Base-by-base conservation (phyloP, 2,888 invertebrate species). In the Polydrusus tereticollis region DNA sequence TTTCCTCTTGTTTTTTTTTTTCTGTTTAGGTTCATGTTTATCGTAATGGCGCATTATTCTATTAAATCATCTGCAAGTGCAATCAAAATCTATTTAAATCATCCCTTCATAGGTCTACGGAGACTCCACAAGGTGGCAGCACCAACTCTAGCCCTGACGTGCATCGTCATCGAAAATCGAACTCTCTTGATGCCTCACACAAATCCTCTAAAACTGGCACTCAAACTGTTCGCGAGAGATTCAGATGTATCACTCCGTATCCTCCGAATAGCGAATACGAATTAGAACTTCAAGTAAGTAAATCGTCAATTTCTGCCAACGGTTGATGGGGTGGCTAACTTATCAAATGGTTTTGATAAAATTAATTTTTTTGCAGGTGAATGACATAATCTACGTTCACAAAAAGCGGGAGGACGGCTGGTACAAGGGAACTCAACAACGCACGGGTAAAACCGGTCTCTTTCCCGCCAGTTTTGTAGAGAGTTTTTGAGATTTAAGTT, bases 241-340 rank as follows among this genome's bases (percentile, higher is more conserved):
- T 94, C 85, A 92, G 96, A 68, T 97, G 97, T 86, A 94, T 96
- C 79, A 96, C 95, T 47, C 94, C 97, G 6, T 97, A 97, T 88
- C 97, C 97, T 10, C 96, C 97, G 0, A 97, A 97, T 85, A 95
- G 95, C 74, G 96, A 96, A 78, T 94, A 95, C 83, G 97, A 98
- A 85, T 85, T 98, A 78, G 97, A 96, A 82, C 86, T 98, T 52
- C 93, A 94, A 78, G 70, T 73, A 43, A 73, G 43, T 45, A 29
- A 0, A 10, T n/a, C 2, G n/a, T 36, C n/a, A 12, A n/a, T n/a
- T n/a, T n/a, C n/a, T n/a, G n/a, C n/a, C n/a, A n/a, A n/a, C n/a
- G 29, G 4, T 29, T 29, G 7, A 29, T 29, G 29, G 7, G 6
- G 33, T 2, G 7, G 6, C 10, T 33, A 33, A 10, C 6, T 33